Percentiles rank a stretch among this genome's conserved stretches.
Evolutionary conservation across 2,888 invertebrate species (phyloP).

Genomic region (Portevinia maculata): DNA sequence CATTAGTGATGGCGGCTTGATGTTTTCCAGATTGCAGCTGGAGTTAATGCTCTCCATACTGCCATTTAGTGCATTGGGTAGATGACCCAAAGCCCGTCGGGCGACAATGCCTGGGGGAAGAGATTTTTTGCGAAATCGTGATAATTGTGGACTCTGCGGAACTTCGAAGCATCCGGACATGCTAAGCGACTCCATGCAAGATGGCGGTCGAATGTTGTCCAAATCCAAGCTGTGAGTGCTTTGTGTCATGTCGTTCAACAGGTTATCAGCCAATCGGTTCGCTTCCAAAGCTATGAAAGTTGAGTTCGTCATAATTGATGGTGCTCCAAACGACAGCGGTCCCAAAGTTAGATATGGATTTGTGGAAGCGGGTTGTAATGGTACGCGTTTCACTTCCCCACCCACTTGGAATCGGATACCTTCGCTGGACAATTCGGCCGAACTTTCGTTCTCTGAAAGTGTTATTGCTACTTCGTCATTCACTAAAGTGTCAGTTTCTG

Average conservation of each 20-base stretch:
- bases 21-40: conserved; percentile 89
- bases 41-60: conserved; percentile 86
- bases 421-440: conserved; percentile 63
- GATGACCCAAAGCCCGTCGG: conserved; percentile 86
- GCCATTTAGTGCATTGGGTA: conserved; percentile 82
- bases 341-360: conserved; percentile 71
- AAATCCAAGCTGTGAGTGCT: conserved; percentile 88
- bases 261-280: conserved; percentile 86
- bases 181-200: conserved; percentile 88
- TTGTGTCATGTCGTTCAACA: conserved; percentile 84
- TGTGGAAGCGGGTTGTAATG: conserved; percentile 63
- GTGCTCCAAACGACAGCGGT: conserved; percentile 83
- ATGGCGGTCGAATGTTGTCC: conserved; percentile 90
- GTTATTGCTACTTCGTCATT: conserved; percentile 74
- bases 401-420: conserved; percentile 80
- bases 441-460: conserved; percentile 65
- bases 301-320: conserved; percentile 86
- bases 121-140: conserved; percentile 86
- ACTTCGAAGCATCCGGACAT: conserved; percentile 84
- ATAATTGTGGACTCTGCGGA: conserved; percentile 77
- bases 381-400: conserved; percentile 79
- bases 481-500: conserved; percentile 78
- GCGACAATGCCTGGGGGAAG: conserved; percentile 89
- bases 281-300: conserved; percentile 90
- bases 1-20: conserved; percentile 93